Evolutionary conservation across 2,113 vertebrate species (phyloP).

Genomic region (Mormyrus lacerda): DNA sequence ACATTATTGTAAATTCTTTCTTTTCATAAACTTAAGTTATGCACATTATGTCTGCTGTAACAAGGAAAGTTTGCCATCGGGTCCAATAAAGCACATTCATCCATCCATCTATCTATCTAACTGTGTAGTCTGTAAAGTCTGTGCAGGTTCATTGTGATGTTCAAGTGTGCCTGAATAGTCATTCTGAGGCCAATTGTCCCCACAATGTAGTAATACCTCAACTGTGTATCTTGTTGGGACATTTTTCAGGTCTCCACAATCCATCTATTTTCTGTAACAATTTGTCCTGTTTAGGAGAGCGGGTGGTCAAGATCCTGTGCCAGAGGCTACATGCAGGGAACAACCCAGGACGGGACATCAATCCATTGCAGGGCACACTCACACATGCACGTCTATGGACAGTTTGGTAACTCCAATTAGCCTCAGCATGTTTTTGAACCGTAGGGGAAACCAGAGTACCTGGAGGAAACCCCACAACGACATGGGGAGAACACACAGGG

Average conservation of each 20-base stretch:
- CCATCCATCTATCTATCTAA: neutral
- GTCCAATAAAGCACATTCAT: neutral
- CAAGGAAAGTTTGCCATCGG: neutral
- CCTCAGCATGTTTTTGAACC: neutral
- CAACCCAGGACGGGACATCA: neutral
- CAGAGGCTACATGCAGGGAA: neutral
- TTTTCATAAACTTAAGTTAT: neutral
- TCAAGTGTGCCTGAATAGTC: neutral
- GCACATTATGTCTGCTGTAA: neutral
- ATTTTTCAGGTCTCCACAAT: neutral
- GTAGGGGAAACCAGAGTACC: neutral
- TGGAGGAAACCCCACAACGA: neutral
- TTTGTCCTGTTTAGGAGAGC: neutral
- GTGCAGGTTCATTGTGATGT: neutral
- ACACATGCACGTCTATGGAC: neutral
- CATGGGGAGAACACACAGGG: neutral
- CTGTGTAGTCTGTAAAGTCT: neutral
- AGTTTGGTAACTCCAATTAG: neutral
- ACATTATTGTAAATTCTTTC: neutral
- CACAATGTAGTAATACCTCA: neutral
- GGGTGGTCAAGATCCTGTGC: neutral
- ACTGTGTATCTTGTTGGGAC: neutral
- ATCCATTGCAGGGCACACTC: neutral
- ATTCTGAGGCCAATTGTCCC: neutral
- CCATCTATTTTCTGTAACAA: neutral